phyloP scores from a whole-genome alignment of 2,797 vertebrate genomes.

The Aldrovandia affinis region DNA sequence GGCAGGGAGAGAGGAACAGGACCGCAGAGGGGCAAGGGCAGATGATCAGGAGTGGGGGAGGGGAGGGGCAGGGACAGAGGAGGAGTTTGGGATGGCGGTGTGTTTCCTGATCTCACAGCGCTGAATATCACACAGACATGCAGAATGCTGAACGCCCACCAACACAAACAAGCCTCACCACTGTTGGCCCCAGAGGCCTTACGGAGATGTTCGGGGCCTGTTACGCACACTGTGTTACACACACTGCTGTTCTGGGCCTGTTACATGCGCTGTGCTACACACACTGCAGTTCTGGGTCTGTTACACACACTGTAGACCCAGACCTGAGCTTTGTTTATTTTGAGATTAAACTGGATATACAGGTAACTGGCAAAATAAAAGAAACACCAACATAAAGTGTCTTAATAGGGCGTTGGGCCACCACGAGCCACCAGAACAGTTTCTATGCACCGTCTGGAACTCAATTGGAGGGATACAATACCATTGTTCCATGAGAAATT shows the following conservation, averaged over 20 bases:
- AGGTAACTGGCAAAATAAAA: no score
- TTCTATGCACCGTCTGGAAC: no score
- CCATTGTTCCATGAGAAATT: no score
- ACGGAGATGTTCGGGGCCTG: slow-evolving; percentile 50
- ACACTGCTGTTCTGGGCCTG: slow-evolving; percentile 56
- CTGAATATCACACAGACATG: slow-evolving; percentile 82
- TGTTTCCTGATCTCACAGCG: slow-evolving; percentile 82
- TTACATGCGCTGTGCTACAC: slow-evolving; percentile 59
- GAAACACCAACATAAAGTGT: no score
- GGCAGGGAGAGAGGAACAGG: slow-evolving; percentile 47
- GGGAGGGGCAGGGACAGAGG: slow-evolving; percentile 51
- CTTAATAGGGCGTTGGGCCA: no score
- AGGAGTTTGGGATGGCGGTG: slow-evolving; percentile 60
- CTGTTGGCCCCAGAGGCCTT: slow-evolving; percentile 67
- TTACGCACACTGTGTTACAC: no score
- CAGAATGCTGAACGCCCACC: slow-evolving; percentile 79
- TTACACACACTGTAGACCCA: slow-evolving; percentile 50
- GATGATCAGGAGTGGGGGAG: background rate
- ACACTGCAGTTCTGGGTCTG: slow-evolving; percentile 50
- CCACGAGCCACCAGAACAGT: no score
- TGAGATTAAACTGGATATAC: no score
- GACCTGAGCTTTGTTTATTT: background rate
- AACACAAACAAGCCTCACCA: slow-evolving; percentile 75
- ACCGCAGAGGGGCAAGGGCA: background rate
- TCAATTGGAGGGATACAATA: no score